These are phyloP conservation scores for Wiebesia pumilae DNA, from an alignment of 1,140 invertebrate species.

Conservation along the genomic window DNA sequence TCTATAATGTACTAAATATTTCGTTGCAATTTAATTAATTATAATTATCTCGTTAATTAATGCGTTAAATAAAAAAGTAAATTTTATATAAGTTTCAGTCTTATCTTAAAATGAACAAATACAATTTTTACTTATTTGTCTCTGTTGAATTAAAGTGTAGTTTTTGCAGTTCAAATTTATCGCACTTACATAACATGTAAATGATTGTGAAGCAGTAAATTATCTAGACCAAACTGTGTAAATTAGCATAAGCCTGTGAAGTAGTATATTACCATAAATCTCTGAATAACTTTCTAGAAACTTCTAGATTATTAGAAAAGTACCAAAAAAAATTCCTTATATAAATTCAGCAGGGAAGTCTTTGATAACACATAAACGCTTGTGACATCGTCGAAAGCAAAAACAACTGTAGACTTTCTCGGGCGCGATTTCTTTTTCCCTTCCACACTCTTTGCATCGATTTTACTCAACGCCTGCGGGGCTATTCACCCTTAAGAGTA, in stretches of 20 bases:
- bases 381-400: not conserved
- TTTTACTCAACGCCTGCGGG: conserved; percentile 16
- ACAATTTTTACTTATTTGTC: not conserved
- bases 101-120: too few relatives aligned
- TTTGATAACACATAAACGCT: not conserved
- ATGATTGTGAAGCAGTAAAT: not conserved
- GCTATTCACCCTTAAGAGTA: conserved; percentile 26
- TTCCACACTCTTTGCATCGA: conserved; percentile 14
- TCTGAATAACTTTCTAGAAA: not conserved
- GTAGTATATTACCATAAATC: conserved; percentile 15
- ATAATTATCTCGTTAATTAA: too few relatives aligned
- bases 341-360: not conserved
- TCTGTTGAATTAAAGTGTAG: too few relatives aligned
- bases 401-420: conserved; percentile 8
- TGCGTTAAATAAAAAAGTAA: too few relatives aligned
- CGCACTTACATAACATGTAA: not conserved
- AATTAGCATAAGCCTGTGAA: not conserved
- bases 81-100: too few relatives aligned
- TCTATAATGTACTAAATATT: too few relatives aligned
- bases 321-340: not conserved
- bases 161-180: not conserved
- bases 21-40: too few relatives aligned
- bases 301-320: not conserved
- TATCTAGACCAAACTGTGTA: not conserved
- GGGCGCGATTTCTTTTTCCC: not conserved